Percentiles rank a stretch among this genome's conserved stretches.
phyloP scores from a whole-genome alignment of 2,797 vertebrate species.

The Micromesistius poutassou region DNA sequence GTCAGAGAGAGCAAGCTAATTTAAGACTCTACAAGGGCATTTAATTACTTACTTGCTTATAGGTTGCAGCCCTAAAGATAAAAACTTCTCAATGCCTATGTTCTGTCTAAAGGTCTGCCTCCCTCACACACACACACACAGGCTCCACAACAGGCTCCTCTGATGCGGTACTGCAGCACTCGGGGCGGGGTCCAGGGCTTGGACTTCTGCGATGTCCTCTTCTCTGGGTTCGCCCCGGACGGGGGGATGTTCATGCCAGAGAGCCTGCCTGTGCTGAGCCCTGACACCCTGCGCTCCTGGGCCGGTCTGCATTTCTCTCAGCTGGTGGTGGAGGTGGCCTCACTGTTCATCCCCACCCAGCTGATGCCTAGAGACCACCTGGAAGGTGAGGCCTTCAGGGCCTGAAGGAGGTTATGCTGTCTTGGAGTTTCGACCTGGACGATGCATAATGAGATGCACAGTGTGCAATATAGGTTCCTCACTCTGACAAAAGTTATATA shows the following conservation, averaged over 20 bases:
- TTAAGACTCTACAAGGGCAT: not conserved
- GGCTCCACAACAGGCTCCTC: constrained; percentile 8
- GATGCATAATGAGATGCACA: too few relatives aligned
- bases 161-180: constrained; percentile 86
- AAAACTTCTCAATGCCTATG: too few relatives aligned
- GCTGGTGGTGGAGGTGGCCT: constrained; percentile 83
- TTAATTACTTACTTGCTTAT: not conserved
- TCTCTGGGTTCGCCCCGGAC: constrained; percentile 84
- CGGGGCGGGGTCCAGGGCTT: constrained; percentile 69
- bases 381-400: constrained; percentile 67
- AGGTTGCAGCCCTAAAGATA: not conserved
- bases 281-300: constrained; percentile 74
- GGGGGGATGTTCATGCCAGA: constrained; percentile 92
- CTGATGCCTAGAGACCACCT: constrained; percentile 74
- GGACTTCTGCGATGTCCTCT: constrained; percentile 80
- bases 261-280: constrained; percentile 70
- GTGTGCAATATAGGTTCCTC: too few relatives aligned
- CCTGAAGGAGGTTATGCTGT: not conserved
- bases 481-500: too few relatives aligned
- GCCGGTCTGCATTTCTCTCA: constrained; percentile 71
- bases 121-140: not conserved
- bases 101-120: not conserved
- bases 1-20: not conserved
- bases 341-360: constrained; percentile 75
- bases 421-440: not conserved